Conservation (phyloP, 2,797 vertebrate genomes). For the Liasis olivaceus region DNA sequence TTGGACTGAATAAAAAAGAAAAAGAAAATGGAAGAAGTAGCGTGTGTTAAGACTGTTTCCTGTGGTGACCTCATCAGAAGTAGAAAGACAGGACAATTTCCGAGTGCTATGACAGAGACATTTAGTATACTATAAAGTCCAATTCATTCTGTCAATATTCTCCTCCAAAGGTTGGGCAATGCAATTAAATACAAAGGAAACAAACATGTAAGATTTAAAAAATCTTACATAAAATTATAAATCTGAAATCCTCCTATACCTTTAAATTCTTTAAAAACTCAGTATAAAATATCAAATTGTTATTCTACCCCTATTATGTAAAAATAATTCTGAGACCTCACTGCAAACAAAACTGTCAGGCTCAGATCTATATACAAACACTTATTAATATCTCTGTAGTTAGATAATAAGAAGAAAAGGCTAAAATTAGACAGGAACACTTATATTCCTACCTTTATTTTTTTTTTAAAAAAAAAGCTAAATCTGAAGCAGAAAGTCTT, state of each 20-base stretch:
- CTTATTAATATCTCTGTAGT: constrained; percentile 29
- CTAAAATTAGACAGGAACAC: neutral
- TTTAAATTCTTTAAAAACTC: neutral
- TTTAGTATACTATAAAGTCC: neutral
- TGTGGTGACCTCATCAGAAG: neutral
- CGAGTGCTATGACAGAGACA: neutral
- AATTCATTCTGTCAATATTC: neutral
- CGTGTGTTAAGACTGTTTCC: neutral
- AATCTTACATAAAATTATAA: neutral
- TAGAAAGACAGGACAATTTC: neutral
- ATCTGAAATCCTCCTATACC: neutral
- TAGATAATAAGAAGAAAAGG: neutral
- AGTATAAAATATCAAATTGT: neutral
- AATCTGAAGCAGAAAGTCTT: neutral
- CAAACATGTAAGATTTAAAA: neutral
- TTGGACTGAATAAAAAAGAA: neutral
- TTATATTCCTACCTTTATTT: neutral
- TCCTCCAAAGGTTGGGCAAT: neutral
- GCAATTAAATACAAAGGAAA: neutral
- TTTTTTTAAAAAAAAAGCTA: neutral
- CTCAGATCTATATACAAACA: constrained; percentile 13
- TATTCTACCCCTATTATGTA: neutral
- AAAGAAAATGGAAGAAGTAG: neutral
- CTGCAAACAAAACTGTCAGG: neutral
- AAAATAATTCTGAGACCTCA: neutral